Conservation (phyloP, 2,888 invertebrate genomes). For the Cephus sareptanus region DNA sequence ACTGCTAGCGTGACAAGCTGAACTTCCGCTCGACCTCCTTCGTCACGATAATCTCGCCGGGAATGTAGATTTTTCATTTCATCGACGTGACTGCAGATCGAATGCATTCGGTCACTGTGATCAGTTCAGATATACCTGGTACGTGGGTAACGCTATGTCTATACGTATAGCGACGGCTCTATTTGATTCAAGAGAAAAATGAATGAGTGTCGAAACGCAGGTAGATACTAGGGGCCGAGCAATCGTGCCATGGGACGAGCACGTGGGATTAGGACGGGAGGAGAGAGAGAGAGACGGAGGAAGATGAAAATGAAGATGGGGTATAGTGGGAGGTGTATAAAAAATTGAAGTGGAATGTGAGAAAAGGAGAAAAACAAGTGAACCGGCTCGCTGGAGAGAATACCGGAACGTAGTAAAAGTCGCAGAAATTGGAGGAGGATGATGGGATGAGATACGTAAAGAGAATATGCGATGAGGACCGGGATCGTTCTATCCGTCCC, state of each 20-base stretch:
- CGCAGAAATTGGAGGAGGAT: background rate
- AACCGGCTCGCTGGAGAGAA: background rate
- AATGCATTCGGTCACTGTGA: background rate
- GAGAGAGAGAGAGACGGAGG: conserved; percentile 21
- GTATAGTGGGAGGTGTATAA: conserved; percentile 11
- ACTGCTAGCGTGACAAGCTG: background rate
- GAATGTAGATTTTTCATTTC: background rate
- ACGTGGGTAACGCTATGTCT: background rate
- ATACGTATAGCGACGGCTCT: background rate
- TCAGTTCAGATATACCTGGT: background rate
- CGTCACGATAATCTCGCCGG: background rate
- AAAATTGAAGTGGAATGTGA: background rate
- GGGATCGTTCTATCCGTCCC: conserved; percentile 18
- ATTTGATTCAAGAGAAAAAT: background rate
- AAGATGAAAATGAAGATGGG: conserved; percentile 10
- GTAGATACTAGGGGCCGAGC: background rate
- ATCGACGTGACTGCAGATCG: background rate
- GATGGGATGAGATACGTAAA: conserved; percentile 23
- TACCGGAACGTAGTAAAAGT: background rate
- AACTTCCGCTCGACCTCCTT: background rate
- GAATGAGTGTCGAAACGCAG: background rate
- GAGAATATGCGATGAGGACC: conserved; percentile 33
- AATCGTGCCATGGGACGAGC: conserved; percentile 28
- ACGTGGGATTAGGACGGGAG: conserved; percentile 25
- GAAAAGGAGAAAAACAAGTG: background rate